A percentile compares a stretch with the other conserved stretches of the same genome.
These are phyloP conservation scores for Alitta virens DNA, from an alignment of 2,888 invertebrate species.

Conservation along the genomic window DNA sequence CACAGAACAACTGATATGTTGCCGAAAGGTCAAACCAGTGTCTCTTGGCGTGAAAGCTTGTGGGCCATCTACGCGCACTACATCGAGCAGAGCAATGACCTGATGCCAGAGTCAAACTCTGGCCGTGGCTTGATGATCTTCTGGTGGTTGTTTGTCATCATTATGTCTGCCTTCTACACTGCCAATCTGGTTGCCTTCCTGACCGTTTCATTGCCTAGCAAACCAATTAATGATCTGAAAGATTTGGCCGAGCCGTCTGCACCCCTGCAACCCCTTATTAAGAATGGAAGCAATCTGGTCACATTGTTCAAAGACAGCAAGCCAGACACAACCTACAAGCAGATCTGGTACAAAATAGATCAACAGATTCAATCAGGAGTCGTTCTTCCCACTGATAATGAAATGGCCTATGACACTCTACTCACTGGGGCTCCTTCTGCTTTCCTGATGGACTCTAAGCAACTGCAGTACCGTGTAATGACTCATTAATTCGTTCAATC, in stretches of 20 bases:
- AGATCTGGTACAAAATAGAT: too few relatives aligned
- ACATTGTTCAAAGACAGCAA: conserved; percentile 3
- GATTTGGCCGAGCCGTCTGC: conserved; percentile 28
- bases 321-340: too few relatives aligned
- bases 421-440: too few relatives aligned
- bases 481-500: too few relatives aligned
- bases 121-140: conserved; percentile 31
- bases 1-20: conserved; percentile 29
- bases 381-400: too few relatives aligned
- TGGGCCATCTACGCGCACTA: conserved; percentile 35
- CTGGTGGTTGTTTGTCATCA: conserved; percentile 36
- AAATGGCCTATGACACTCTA: too few relatives aligned
- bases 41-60: not conserved
- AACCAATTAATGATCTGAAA: conserved; percentile 29
- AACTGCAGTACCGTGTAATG: too few relatives aligned
- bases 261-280: conserved; percentile 29
- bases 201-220: conserved; percentile 30
- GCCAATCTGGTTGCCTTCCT: conserved; percentile 37
- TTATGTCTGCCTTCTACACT: conserved; percentile 34
- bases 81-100: conserved; percentile 34
- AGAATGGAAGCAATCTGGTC: conserved; percentile 10
- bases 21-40: not conserved
- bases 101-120: conserved; percentile 11
- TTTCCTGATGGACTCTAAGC: too few relatives aligned
- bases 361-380: too few relatives aligned